These are phyloP conservation scores for Clusia tigrina DNA, from an alignment of 2,888 invertebrate species.

Conservation along the genomic window DNA sequence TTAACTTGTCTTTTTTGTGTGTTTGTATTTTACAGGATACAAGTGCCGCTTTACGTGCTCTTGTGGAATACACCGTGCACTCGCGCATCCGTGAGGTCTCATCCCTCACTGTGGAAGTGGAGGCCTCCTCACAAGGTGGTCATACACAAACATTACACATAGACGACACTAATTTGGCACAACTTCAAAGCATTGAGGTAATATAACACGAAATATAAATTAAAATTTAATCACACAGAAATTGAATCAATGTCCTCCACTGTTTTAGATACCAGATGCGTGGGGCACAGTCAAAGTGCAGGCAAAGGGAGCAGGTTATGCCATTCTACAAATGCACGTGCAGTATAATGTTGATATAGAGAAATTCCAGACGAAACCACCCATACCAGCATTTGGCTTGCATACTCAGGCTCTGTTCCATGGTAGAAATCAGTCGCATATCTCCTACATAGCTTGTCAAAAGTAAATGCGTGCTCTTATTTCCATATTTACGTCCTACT, in stretches of 20 bases:
- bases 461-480: slow-evolving; percentile 73
- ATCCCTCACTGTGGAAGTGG: slow-evolving; percentile 78
- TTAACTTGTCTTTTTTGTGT: too few relatives aligned
- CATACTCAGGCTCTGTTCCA: slow-evolving; percentile 77
- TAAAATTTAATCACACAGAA: too few relatives aligned
- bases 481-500: not conserved
- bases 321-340: slow-evolving; percentile 91
- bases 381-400: slow-evolving; percentile 81
- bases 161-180: slow-evolving; percentile 79
- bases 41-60: slow-evolving; percentile 84
- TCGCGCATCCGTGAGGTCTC: slow-evolving; percentile 87
- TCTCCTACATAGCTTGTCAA: slow-evolving; percentile 86
- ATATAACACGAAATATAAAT: too few relatives aligned
- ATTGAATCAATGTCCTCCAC: slow-evolving; percentile 1
- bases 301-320: slow-evolving; percentile 93
- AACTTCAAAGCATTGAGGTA: slow-evolving; percentile 80
- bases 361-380: slow-evolving; percentile 85
- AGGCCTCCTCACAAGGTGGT: slow-evolving; percentile 82
- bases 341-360: slow-evolving; percentile 89
- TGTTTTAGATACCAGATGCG: slow-evolving; percentile 81
- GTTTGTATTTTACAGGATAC: slow-evolving; percentile 73
- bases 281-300: slow-evolving; percentile 95
- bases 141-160: slow-evolving; percentile 73
- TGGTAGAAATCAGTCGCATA: slow-evolving; percentile 93
- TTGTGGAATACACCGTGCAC: slow-evolving; percentile 88